A percentile compares a stretch with the other conserved stretches of the same genome.
phyloP scores from a whole-genome alignment of 2,888 invertebrate genomes.

The Danaus chrysippus region DNA sequence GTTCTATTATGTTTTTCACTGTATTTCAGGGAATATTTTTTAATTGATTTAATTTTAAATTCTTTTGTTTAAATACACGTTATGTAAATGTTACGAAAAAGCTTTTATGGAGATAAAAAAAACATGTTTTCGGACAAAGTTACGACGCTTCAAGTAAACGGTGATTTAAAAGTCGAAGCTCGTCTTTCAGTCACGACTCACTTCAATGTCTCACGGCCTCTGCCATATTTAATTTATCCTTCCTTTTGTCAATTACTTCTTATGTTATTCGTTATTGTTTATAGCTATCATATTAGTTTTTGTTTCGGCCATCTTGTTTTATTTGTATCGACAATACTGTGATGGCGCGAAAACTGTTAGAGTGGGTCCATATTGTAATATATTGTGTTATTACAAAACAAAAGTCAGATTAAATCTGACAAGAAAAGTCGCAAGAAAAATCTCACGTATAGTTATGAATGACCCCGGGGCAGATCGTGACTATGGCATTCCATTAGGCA shows the following conservation, averaged over 20 bases:
- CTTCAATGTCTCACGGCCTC: slow-evolving; percentile 26
- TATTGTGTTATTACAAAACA: neutral
- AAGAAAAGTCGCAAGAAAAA: slow-evolving; percentile 18
- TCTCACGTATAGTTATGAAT: slow-evolving; percentile 12
- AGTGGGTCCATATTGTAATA: neutral
- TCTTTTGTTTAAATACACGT: neutral
- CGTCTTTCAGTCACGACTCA: slow-evolving; percentile 30
- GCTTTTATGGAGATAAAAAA: slow-evolving; percentile 5
- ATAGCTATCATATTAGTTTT: neutral
- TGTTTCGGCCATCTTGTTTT: neutral
- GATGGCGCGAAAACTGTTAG: neutral
- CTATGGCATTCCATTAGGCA: slow-evolving; percentile 46
- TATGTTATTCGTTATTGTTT: neutral
- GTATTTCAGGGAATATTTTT: too few relatives aligned
- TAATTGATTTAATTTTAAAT: too few relatives aligned
- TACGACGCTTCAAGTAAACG: slow-evolving; percentile 11
- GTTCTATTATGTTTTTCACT: too few relatives aligned
- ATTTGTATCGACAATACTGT: neutral
- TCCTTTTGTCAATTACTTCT: slow-evolving; percentile 9
- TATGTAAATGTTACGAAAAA: neutral
- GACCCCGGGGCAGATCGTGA: slow-evolving; percentile 53
- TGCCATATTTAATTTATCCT: slow-evolving; percentile 7
- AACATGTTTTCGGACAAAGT: slow-evolving; percentile 12
- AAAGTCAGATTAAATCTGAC: too few relatives aligned
- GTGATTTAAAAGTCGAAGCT: slow-evolving; percentile 19